Base-by-base conservation (phyloP, 2,113 vertebrate species). In the Todiramphus saurophagus region DNA sequence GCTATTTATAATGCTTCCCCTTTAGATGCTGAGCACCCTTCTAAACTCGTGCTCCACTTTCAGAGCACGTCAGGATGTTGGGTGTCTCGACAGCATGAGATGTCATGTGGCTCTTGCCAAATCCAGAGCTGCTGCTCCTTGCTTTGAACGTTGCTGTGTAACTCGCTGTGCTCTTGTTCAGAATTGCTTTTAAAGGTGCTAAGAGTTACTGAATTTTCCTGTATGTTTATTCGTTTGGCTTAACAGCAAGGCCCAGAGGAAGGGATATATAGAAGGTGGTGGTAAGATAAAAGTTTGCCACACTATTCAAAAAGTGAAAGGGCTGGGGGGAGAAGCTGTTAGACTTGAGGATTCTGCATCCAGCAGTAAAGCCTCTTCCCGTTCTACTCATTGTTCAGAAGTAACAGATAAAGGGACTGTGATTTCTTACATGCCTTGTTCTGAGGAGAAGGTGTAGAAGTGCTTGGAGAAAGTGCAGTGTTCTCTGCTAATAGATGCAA, bases 91-190 rank as follows among this genome's bases (percentile, higher is more conserved):
- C 37, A 66, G 44, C 16, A 4, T 9, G 41, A 0, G 1, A 13
- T 19, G 39, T 66, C 46, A 6, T 1, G 3, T 21, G 46, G 20
- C 55, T 51, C 9, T 62, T 79, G 46, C 43, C 51, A 62, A 5
- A 58, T 12, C 11, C 51, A 56, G 19, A 58, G 31, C 28, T 86
- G 14, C 62, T 79, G 51, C 67, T 72, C 37, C 19, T 31, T 64
- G 0, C 0, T 51, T 76, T 69, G 72, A 69, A 31, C 0, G 1
- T 21, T 50, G 13, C 64, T 51, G 10, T 2, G 1, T 31, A 44
- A 51, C 7, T 53, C 30, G 9, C 3, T 31, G 35, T 0, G 1
- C 10, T 43, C 33, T 25, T 44, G 31, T 33, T 75, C 28, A 9
- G 46, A 56, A 25, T 13, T 80, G 31, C 58, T 55, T 46, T 55